These are phyloP conservation scores for Zeus faber DNA, from an alignment of 2,113 vertebrate genomes.

Conservation along the genomic window DNA sequence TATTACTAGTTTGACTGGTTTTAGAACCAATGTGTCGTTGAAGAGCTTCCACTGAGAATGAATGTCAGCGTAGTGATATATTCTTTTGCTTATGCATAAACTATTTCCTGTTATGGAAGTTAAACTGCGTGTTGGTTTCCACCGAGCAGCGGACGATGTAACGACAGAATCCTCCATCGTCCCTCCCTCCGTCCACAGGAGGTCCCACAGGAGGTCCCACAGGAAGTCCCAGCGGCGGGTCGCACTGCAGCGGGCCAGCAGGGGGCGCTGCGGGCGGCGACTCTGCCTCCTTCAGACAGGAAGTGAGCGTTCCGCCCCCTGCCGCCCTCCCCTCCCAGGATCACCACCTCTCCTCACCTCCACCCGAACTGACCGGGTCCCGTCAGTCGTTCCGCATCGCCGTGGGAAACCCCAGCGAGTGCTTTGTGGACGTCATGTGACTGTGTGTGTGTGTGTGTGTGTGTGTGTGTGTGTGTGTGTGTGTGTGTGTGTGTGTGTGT, in stretches of 20 bases:
- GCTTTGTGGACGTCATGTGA: conserved; percentile 98
- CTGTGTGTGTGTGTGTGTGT: background rate
- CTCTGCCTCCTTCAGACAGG: conserved; percentile 77
- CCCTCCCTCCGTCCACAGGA: too few relatives aligned
- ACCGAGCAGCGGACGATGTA: too few relatives aligned
- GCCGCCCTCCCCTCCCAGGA: conserved; percentile 59
- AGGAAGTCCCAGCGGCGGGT: conserved; percentile 91
- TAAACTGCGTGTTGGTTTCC: too few relatives aligned
- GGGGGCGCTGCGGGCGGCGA: conserved; percentile 80
- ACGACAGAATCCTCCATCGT: too few relatives aligned
- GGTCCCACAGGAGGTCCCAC: too few relatives aligned
- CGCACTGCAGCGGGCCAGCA: conserved; percentile 82
- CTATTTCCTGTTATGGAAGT: too few relatives aligned
- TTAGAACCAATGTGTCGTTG: too few relatives aligned
- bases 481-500: conserved; percentile 2
- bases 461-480: conserved; percentile 1
- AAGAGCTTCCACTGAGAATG: too few relatives aligned
- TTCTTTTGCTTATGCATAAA: too few relatives aligned
- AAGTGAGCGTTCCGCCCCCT: conserved; percentile 72
- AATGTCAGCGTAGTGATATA: too few relatives aligned
- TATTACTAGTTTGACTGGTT: too few relatives aligned
- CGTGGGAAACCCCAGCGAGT: conserved; percentile 95
- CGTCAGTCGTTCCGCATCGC: conserved; percentile 95
- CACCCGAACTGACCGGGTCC: conserved; percentile 87
- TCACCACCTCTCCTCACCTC: conserved; percentile 83